Evolutionary conservation across 2,797 vertebrate genomes (phyloP).

Genomic region (Fistularia tabacaria): DNA sequence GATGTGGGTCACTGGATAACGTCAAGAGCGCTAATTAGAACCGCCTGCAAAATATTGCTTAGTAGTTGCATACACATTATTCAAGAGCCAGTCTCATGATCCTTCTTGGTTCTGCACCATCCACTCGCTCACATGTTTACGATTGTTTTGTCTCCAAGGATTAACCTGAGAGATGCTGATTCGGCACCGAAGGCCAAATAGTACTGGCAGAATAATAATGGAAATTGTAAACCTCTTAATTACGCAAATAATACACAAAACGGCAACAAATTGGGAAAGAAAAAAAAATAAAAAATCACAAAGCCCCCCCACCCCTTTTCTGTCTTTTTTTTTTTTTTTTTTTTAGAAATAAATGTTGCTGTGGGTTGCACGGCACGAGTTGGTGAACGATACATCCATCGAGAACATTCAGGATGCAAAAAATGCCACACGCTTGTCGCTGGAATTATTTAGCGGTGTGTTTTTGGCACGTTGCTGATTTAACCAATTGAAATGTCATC

Average conservation of each 20-base stretch:
- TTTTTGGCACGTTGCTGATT: no score
- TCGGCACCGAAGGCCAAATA: constrained; percentile 24
- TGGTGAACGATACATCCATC: no score
- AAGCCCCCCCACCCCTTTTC: no score
- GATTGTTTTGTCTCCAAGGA: constrained; percentile 24
- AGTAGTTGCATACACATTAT: constrained; percentile 42
- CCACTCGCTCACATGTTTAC: constrained; percentile 26
- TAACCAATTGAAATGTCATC: no score
- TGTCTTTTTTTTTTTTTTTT: no score
- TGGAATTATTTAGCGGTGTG: no score
- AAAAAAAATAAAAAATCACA: no score
- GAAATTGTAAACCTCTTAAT: constrained; percentile 23
- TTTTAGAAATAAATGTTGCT: no score
- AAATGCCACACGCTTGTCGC: no score
- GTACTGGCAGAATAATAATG: constrained; percentile 28
- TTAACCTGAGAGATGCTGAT: constrained; percentile 20
- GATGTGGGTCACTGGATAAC: constrained; percentile 72
- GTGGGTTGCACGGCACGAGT: no score
- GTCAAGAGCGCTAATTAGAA: constrained; percentile 69
- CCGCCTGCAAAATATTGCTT: constrained; percentile 52
- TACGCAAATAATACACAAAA: neutral
- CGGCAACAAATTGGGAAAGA: neutral
- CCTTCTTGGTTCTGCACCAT: constrained; percentile 36
- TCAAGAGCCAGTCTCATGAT: constrained; percentile 32
- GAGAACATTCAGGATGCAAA: no score